Conservation (phyloP, 2,888 invertebrate species). For the Stenodera caucasica region DNA sequence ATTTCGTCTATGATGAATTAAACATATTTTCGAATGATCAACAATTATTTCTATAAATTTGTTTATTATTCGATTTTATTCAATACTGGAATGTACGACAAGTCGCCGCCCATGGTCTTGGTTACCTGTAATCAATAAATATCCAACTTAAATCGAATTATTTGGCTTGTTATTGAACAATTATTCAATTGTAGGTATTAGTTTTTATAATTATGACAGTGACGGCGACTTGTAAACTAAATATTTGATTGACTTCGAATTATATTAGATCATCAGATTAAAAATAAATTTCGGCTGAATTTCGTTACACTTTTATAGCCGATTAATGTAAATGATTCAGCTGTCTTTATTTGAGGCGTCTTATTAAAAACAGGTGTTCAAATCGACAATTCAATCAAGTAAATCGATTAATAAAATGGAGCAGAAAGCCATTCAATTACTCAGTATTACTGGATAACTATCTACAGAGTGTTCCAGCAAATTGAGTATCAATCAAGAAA, state of each 20-base stretch:
- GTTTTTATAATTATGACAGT: no score
- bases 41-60: no score
- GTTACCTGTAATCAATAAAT: no score
- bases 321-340: neutral
- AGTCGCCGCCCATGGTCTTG: no score
- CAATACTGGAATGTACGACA: no score
- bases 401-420: conserved; percentile 2
- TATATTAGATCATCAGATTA: neutral
- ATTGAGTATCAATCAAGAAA: no score
- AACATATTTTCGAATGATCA: no score
- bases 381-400: conserved; percentile 3
- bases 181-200: neutral
- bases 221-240: no score
- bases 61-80: no score
- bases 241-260: no score
- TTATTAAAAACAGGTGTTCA: neutral
- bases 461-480: neutral
- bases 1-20: no score
- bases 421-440: neutral
- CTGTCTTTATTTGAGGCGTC: neutral
- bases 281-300: neutral
- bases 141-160: no score
- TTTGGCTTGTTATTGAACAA: neutral
- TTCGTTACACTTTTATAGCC: neutral
- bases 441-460: neutral